Base-by-base conservation (phyloP, 2,113 vertebrate species). In the Poeciliopsis prolifica region DNA sequence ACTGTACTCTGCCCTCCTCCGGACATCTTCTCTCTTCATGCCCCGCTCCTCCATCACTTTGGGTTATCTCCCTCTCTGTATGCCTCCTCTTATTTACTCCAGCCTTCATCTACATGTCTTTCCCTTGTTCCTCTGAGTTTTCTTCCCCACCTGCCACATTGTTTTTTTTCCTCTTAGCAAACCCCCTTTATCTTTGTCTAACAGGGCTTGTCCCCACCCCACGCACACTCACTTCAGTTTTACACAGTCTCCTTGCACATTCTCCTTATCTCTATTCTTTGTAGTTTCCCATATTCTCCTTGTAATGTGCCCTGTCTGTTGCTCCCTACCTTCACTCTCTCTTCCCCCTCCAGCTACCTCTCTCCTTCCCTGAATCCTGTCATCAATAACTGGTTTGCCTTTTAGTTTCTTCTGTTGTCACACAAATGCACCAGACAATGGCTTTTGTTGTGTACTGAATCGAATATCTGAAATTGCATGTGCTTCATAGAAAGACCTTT, bases 401-500 rank as follows among this genome's bases (percentile, higher is more conserved):
- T 37, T 82, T 26, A 19, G 31, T 72, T 70, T 24, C 40, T 58
- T 24, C 19, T 72, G 0, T 26, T 40, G 69, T 33, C 44, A 35
- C 15, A 24, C 35, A 35, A 29, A 64, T 74, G 9, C 54, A 76
- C 51, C 22, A 75, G 75, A 74, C 61, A 17, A 0, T n/a, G 26
- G n/a, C 48, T 74, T 29, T 22, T n/a, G 29, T 69, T 65, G 68
- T 26, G 70, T 58, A 83, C 67, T 77, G 79, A 72, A 74, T 33
- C 3, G 54, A 9, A 75, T 86, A 85, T 91, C 88, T 88, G 80
- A 86, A 90, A 88, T 84, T 70, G 74, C 81, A 77, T 80, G 15
- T 54, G 15, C 48, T 54, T 54, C 19, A 9, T 9, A 54, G 19
- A 54, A 54, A 54, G 48, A 54, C 5, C 48, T 54, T 54, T 19